These are phyloP conservation scores for Eledone cirrhosa DNA, from an alignment of 2,888 invertebrate genomes.

Conservation along the genomic window DNA sequence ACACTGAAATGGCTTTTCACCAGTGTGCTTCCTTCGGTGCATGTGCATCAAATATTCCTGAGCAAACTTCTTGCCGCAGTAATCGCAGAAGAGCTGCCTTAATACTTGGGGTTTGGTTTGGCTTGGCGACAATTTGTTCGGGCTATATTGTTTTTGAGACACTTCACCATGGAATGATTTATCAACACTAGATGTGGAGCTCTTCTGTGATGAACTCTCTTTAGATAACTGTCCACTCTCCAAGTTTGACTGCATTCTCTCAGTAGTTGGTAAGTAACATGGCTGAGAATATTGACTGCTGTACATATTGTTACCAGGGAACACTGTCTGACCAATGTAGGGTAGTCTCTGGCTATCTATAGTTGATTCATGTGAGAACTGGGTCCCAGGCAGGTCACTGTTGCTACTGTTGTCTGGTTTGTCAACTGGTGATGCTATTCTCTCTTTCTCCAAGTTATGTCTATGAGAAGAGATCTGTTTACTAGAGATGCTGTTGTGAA, in stretches of 20 bases:
- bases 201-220: background rate
- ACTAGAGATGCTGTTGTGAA: slow-evolving; percentile 1
- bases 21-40: background rate
- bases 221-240: background rate
- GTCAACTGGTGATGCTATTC: background rate
- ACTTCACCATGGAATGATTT: slow-evolving; percentile 3
- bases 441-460: background rate
- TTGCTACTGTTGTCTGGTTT: background rate
- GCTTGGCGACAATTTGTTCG: background rate
- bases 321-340: slow-evolving; percentile 21
- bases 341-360: slow-evolving; percentile 1
- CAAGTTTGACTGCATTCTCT: slow-evolving; percentile 5
- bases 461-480: slow-evolving; percentile 12
- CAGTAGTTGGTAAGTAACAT: background rate
- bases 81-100: slow-evolving; percentile 8
- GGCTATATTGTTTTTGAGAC: background rate
- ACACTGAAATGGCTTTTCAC: background rate
- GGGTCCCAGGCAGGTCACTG: slow-evolving; percentile 14
- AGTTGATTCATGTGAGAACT: slow-evolving; percentile 5
- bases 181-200: background rate
- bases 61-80: slow-evolving; percentile 19
- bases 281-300: slow-evolving; percentile 2
- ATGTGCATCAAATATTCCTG: slow-evolving; percentile 19
- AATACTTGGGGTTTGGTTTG: background rate
- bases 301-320: slow-evolving; percentile 15